phyloP scores from a whole-genome alignment of 2,113 vertebrate genomes.

The Sorex fumeus region DNA sequence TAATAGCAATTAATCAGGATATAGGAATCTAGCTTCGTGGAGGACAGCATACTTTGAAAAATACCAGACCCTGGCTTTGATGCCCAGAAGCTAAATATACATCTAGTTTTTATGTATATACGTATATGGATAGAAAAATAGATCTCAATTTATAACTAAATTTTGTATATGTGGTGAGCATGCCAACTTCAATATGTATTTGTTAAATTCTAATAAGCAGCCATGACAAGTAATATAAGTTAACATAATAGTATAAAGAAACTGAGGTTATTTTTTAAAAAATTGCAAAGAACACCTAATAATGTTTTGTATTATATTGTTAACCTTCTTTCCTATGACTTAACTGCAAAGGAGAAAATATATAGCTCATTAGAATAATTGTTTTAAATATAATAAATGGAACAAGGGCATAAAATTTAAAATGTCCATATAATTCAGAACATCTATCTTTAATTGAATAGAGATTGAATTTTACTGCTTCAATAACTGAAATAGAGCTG shows the following conservation, averaged over 20 bases:
- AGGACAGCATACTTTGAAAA: too few relatives aligned
- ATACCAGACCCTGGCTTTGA: too few relatives aligned
- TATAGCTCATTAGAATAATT: background rate
- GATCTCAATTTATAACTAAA: background rate
- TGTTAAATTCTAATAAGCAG: background rate
- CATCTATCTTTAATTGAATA: constrained; percentile 33
- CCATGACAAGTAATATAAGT: too few relatives aligned
- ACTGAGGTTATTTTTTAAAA: constrained; percentile 27
- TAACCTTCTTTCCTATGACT: constrained; percentile 1
- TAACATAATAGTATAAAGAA: background rate
- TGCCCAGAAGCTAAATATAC: too few relatives aligned
- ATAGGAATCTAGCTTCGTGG: too few relatives aligned
- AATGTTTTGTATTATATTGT: background rate
- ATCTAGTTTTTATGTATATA: too few relatives aligned
- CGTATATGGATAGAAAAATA: too few relatives aligned
- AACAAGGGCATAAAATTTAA: background rate
- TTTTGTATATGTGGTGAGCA: background rate
- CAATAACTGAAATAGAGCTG: background rate
- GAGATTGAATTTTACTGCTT: background rate
- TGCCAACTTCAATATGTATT: background rate
- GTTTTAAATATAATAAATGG: constrained; percentile 24
- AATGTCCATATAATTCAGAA: background rate
- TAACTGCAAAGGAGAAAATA: constrained; percentile 28
- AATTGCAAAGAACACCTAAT: background rate
- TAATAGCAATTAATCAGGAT: background rate